Conservation (phyloP, 2,888 invertebrate species). For the Odontocerum albicorne region DNA sequence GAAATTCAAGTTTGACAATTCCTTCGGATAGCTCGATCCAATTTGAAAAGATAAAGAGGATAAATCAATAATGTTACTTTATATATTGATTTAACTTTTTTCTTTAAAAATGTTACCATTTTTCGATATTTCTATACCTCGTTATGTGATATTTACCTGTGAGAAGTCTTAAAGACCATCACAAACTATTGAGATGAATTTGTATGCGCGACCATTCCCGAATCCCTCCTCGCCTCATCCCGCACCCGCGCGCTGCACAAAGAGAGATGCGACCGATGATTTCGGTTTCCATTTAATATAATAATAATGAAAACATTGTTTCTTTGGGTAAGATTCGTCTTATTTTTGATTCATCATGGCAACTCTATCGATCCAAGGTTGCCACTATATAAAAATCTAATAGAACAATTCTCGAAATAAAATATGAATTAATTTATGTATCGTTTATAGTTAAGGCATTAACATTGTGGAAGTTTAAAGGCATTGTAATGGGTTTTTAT, state of each 20-base stretch:
- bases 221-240: not conserved
- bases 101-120: no score
- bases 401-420: not conserved
- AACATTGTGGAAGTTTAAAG: no score
- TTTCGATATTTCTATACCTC: slow-evolving; percentile 5
- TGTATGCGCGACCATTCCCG: slow-evolving; percentile 34
- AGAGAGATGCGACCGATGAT: slow-evolving; percentile 28
- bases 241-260: slow-evolving; percentile 8
- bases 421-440: no score
- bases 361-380: slow-evolving; percentile 20
- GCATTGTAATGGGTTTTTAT: no score
- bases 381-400: not conserved
- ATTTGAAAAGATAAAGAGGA: no score
- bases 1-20: no score
- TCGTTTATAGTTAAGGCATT: no score
- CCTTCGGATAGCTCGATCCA: no score
- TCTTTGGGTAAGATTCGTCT: slow-evolving; percentile 29
- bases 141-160: slow-evolving; percentile 13
- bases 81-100: no score
- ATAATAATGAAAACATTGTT: slow-evolving; percentile 35
- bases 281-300: slow-evolving; percentile 35
- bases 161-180: slow-evolving; percentile 22
- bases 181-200: slow-evolving; percentile 31
- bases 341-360: slow-evolving; percentile 29
- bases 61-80: no score